These are phyloP conservation scores for Tipula unca DNA, from an alignment of 2,888 invertebrate genomes.

Conservation along the genomic window DNA sequence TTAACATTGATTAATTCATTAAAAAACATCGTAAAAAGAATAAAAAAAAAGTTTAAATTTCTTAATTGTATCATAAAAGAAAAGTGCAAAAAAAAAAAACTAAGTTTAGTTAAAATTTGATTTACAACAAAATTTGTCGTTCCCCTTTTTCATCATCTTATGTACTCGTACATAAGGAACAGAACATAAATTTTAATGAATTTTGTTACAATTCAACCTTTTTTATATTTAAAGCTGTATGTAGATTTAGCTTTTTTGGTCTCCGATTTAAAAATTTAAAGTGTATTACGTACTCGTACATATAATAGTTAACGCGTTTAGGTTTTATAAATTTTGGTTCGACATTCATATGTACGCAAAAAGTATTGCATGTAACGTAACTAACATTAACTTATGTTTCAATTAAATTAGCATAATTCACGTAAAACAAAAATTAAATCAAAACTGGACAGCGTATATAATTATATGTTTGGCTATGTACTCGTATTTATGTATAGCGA, in stretches of 20 bases:
- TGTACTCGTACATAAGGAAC: no score
- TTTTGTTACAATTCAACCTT: background rate
- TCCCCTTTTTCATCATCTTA: background rate
- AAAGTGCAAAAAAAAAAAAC: background rate
- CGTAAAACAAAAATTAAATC: background rate
- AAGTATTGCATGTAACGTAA: background rate
- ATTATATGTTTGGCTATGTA: no score
- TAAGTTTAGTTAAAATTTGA: background rate
- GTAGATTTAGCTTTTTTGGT: background rate
- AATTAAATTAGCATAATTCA: background rate
- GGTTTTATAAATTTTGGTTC: background rate
- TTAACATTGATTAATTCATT: conserved; percentile 8
- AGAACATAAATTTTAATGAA: background rate
- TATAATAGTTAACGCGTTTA: background rate
- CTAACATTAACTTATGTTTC: background rate
- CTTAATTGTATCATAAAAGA: background rate
- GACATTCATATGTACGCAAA: background rate
- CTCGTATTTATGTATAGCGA: no score
- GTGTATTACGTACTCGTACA: background rate
- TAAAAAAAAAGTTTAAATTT: background rate
- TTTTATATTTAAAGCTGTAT: background rate
- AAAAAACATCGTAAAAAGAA: background rate
- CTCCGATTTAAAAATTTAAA: background rate
- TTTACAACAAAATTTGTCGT: background rate
- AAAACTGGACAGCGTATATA: background rate